Evolutionary conservation across 2,797 vertebrate genomes (phyloP).

Genomic region (Neopelma chrysocephalum): DNA sequence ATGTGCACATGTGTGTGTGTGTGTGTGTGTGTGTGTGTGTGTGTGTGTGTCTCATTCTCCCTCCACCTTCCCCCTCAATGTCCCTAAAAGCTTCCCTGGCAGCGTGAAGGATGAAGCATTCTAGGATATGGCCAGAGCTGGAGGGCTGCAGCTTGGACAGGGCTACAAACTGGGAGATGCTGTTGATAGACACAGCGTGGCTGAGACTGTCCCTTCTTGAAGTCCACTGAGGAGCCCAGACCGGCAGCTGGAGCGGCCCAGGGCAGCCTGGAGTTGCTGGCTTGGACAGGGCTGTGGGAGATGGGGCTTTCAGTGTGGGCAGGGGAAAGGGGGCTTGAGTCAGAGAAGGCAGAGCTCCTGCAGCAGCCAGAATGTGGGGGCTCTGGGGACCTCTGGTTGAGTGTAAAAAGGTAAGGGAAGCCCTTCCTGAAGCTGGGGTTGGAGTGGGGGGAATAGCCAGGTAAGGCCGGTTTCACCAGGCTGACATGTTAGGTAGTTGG

Average conservation of each 20-base stretch:
- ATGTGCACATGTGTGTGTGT: background rate
- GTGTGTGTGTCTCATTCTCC: background rate
- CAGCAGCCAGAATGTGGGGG: background rate
- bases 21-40: background rate
- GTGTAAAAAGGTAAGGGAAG: background rate
- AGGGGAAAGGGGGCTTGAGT: background rate
- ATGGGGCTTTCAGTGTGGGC: rapidly evolving
- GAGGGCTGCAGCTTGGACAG: background rate
- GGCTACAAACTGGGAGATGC: background rate
- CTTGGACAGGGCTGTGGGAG: background rate
- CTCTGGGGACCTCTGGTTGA: background rate
- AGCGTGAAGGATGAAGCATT: background rate
- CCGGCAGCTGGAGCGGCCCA: background rate
- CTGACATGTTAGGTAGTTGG: background rate
- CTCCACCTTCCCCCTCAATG: background rate
- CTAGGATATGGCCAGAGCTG: background rate
- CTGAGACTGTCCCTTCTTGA: background rate
- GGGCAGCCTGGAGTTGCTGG: background rate
- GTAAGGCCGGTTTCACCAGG: background rate
- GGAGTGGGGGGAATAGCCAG: background rate
- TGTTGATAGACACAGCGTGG: background rate
- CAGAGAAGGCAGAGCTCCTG: background rate
- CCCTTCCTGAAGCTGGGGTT: background rate
- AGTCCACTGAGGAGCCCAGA: rapidly evolving
- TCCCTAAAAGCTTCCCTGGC: background rate